phyloP scores from a whole-genome alignment of 2,113 vertebrate species.

The Spea multiplicata region DNA sequence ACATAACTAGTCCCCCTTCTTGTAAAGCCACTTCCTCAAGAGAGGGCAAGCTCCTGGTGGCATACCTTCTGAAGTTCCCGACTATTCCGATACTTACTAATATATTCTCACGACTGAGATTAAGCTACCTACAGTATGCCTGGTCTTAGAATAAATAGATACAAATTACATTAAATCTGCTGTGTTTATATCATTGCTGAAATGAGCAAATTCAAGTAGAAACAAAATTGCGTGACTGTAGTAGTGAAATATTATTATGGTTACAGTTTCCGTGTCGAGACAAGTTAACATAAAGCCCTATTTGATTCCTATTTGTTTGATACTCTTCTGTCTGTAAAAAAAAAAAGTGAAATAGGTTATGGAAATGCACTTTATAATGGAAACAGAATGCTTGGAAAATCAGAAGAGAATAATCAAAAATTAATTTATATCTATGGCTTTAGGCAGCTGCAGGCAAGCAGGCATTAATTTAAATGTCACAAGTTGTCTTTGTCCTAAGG shows the following conservation, averaged over 20 bases:
- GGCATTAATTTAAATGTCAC: slow-evolving; percentile 49
- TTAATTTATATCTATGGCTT: slow-evolving; percentile 48
- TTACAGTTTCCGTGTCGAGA: not conserved
- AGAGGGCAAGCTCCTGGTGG: no score
- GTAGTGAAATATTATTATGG: not conserved
- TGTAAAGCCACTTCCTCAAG: no score
- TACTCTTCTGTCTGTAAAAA: slow-evolving; percentile 1
- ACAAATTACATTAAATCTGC: no score
- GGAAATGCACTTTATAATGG: slow-evolving; percentile 43
- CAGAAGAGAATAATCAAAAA: slow-evolving; percentile 46
- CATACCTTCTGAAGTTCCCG: no score
- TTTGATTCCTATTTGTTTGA: slow-evolving; percentile 27
- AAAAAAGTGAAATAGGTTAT: slow-evolving; percentile 34
- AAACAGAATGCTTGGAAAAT: slow-evolving; percentile 42
- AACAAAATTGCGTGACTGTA: not conserved
- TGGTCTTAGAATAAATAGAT: no score
- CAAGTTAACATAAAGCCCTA: not conserved
- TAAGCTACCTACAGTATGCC: no score
- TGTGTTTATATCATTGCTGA: not conserved
- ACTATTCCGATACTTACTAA: no score
- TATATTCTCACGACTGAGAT: no score
- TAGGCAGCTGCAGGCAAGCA: slow-evolving; percentile 40
- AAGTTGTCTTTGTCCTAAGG: slow-evolving; percentile 49
- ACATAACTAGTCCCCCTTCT: no score
- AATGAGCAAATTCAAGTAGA: not conserved